Base-by-base conservation (phyloP, 2,797 vertebrate species). In the Tangara arthus region DNA sequence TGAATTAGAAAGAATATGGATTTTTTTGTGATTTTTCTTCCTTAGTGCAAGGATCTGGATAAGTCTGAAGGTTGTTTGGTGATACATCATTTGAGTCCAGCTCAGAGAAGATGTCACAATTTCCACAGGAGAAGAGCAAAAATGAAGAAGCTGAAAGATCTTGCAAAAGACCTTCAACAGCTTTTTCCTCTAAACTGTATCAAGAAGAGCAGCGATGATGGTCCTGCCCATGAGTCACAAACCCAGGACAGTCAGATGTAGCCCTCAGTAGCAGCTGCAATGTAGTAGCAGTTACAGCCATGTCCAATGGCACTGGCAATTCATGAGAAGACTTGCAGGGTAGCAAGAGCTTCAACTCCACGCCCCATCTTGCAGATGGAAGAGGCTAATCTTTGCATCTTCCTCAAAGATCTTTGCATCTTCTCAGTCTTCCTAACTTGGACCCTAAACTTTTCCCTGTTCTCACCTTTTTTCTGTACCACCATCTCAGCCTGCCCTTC, bases 231-330 rank as follows among this genome's bases (percentile, higher is more conserved):
- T 34, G 34, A 70, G 37, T 3, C 28, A 27, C 28, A 47, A 50
- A 55, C 49, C 59, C 35, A 63, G 22, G 20, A 18, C 18, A 65
- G 59, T 39, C 44, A 32, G 35, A n/a, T 12, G 9, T 15, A 46
- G 22, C 12, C 19, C 12, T 46, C 4, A 47, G 23, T 22, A 76
- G 30, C 8, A 70, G 9, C 35, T 70, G 49, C 27, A 70, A 2
- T 22, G 16, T 8, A 19, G 30, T 5, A 24, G 49, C 21, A 66
- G 8, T 22, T 63, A 28, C 7, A 35, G 20, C 11, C 23, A 9
- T 1, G 0, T 44, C 19, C 47, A 73, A 16, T 0, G 2, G 16
- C 28, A 21, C 26, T 3, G 8, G 7, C 17, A 71, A 26, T n/a
- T 71, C 50, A 46, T 65, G 27, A 56, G 37, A 61, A 79, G 53